Base-by-base conservation (phyloP, 2,797 vertebrate genomes). In the Labroides dimidiatus region DNA sequence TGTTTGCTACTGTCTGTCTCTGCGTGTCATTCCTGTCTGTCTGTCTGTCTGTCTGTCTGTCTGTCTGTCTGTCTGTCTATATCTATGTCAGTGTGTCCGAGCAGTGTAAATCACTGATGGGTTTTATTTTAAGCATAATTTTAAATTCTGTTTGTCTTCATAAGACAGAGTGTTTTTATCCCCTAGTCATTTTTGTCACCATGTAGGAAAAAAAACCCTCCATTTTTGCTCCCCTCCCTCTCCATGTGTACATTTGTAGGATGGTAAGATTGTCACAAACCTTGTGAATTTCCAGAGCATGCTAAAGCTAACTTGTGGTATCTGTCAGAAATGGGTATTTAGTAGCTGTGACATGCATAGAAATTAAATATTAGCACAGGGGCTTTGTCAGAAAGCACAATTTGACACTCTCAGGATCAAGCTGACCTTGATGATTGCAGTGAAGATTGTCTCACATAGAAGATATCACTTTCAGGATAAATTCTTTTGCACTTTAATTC, bases 351-450 rank as follows among this genome's bases (percentile, higher is more conserved):
- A 83, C 53, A 69, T 82, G 68, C 81, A 49, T 80, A 71, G 39
- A 60, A 58, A 64, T 80, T 63, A 74, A 64, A 39, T 43, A 67
- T 82, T 54, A 37, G 61, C 62, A 67, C 20, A 66, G 44, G 42
- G 62, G 58, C 44, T 83, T 88, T 77, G 81, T 75, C 75, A 81
- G 93, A 93, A 94, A 94, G 93, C 93, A 94, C 94, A 94, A 94
- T 92, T 91, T 84, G 90, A 92, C 88, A 93, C 94, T 93, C 84
- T 93, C 69, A 88, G 94, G 93, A 94, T 94, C 84, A 69, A 72
- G 69, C 15, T 64, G n/a, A 69, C 44, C 44, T 43, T 48, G 30
- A 59, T 51, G 43, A 50, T 42, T 70, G 20, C 69, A 19, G 42
- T 17, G 13, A 51, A 11, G 19, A 39, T 51, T 10, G 20, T 44